phyloP scores from a whole-genome alignment of 2,797 vertebrate species.

The Australoheros facetus region DNA sequence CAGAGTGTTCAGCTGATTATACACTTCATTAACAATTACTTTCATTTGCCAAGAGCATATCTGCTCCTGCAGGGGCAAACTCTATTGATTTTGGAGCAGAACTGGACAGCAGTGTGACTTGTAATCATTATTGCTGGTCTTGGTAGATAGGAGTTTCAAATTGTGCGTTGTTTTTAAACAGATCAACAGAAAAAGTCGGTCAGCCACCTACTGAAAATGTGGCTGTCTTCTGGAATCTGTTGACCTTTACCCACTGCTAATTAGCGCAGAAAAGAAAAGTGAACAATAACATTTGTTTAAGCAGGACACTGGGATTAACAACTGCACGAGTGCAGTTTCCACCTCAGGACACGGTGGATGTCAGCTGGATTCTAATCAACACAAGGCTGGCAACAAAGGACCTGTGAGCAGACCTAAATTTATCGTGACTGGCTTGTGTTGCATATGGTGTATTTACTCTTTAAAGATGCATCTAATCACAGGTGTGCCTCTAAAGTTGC shows the following conservation, averaged over 20 bases:
- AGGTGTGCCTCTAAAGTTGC: background rate
- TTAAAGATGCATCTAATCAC: background rate
- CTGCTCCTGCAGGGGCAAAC: constrained; percentile 17
- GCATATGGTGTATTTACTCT: background rate
- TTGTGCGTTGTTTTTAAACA: fast-evolving
- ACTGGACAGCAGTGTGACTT: background rate
- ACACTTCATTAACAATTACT: constrained; percentile 56
- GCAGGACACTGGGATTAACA: background rate
- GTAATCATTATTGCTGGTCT: background rate
- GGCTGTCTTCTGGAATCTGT: background rate
- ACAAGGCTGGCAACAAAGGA: background rate
- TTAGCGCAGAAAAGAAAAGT: constrained; percentile 31
- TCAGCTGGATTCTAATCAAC: constrained; percentile 33
- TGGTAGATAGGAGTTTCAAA: fast-evolving
- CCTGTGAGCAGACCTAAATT: constrained; percentile 2
- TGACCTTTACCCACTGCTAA: constrained; percentile 21
- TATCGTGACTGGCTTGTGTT: background rate
- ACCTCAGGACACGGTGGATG: constrained; percentile 42
- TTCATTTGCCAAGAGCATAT: constrained; percentile 30
- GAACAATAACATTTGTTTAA: constrained; percentile 28
- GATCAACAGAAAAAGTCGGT: background rate
- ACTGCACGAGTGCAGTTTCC: background rate
- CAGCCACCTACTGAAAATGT: background rate
- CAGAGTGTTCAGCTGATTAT: constrained; percentile 54
- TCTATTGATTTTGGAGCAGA: constrained; percentile 11